Percentiles rank a stretch among this genome's conserved stretches.
phyloP scores from a whole-genome alignment of 2,888 invertebrate genomes.

The Spatulosminthurus flaviceps region DNA sequence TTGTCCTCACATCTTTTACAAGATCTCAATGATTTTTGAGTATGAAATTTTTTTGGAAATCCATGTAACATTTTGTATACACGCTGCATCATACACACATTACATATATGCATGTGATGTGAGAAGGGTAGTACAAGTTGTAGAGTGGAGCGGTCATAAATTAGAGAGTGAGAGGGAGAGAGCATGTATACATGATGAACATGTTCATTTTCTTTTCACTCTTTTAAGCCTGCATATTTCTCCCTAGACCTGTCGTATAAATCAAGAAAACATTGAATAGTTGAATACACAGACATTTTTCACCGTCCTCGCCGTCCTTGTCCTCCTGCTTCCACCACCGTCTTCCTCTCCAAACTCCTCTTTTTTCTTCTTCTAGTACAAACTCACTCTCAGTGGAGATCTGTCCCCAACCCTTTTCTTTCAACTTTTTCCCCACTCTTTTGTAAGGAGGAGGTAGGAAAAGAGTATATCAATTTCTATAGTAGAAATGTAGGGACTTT shows the following conservation, averaged over 20 bases:
- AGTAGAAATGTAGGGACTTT: too few species aligned
- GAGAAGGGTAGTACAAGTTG: neutral
- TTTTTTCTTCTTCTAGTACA: constrained; percentile 20
- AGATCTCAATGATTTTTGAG: neutral
- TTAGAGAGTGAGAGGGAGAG: constrained; percentile 47
- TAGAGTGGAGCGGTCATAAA: constrained; percentile 49
- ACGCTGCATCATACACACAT: neutral
- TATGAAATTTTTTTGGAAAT: neutral
- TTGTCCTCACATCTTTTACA: too few species aligned
- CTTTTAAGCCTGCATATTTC: constrained; percentile 58
- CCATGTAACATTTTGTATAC: neutral
- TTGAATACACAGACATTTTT: constrained; percentile 56
- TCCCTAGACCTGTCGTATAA: constrained; percentile 55
- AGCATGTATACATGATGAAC: constrained; percentile 53
- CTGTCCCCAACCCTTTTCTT: constrained; percentile 29
- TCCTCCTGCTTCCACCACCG: neutral
- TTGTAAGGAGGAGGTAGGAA: too few species aligned
- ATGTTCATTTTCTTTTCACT: constrained; percentile 59
- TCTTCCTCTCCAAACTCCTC: constrained; percentile 15
- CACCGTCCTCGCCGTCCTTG: constrained; percentile 40
- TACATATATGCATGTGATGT: too few species aligned
- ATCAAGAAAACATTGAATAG: constrained; percentile 53
- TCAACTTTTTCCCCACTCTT: constrained; percentile 20
- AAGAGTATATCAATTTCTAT: too few species aligned
- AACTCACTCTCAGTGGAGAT: neutral